A percentile compares a stretch with the other conserved stretches of the same genome.
Conservation (phyloP, 2,113 vertebrate genomes). For the Terrapene triunguis region DNA sequence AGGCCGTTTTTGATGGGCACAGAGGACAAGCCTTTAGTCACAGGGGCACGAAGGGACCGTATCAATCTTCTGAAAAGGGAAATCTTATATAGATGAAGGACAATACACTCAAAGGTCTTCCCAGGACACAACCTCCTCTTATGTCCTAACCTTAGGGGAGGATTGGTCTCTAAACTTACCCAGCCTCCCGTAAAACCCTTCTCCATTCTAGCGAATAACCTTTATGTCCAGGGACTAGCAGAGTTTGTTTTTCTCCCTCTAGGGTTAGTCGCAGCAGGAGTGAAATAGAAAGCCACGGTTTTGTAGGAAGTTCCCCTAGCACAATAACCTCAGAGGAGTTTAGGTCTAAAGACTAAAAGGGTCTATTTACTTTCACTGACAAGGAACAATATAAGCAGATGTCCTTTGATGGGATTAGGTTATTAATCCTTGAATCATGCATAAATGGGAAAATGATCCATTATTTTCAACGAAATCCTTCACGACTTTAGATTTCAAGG, state of each 20-base stretch:
- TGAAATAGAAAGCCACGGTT: constrained; percentile 28
- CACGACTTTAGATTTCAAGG: constrained; percentile 23
- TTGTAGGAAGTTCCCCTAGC: constrained; percentile 52
- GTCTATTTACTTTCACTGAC: constrained; percentile 76
- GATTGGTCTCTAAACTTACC: constrained; percentile 29
- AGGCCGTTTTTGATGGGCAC: neutral
- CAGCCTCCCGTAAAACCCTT: constrained; percentile 21
- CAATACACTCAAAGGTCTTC: constrained; percentile 6
- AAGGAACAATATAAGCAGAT: constrained; percentile 78
- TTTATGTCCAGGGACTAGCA: constrained; percentile 50
- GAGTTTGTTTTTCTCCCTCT: constrained; percentile 73
- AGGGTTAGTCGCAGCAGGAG: constrained; percentile 66
- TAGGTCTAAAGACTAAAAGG: constrained; percentile 69
- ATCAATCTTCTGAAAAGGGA: accelerated
- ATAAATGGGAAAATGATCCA: constrained; percentile 78
- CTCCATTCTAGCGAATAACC: constrained; percentile 50
- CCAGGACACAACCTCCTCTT: neutral
- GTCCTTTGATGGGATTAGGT: constrained; percentile 80
- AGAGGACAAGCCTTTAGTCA: neutral
- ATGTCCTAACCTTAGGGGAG: neutral
- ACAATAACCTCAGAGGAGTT: constrained; percentile 67
- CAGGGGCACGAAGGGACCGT: accelerated
- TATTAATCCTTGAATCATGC: constrained; percentile 72
- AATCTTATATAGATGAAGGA: accelerated
- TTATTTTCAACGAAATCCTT: constrained; percentile 69